These are phyloP conservation scores for Troides oblongomaculatus DNA, from an alignment of 2,888 invertebrate species.

Conservation along the genomic window DNA sequence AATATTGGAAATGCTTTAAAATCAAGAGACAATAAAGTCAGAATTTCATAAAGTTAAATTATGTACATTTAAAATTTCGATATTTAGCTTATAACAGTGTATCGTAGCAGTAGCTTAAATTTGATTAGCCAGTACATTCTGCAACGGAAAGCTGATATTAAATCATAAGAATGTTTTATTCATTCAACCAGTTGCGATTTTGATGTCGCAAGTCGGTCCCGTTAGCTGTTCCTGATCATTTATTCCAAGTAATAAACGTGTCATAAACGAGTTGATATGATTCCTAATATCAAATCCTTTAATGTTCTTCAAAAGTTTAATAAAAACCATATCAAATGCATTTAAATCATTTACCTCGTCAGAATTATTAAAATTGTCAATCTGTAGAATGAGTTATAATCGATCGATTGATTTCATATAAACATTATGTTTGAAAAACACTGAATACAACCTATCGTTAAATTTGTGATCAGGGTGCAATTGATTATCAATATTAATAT, in stretches of 20 bases:
- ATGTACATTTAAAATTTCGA: not conserved
- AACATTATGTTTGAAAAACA: no score
- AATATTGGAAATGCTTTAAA: no score
- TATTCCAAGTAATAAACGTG: constrained; percentile 54
- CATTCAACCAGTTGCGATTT: constrained; percentile 65
- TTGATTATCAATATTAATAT: no score
- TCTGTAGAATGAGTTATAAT: no score
- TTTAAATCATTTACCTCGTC: no score
- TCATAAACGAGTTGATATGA: constrained; percentile 45
- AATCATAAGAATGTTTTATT: constrained; percentile 69
- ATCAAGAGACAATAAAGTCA: not conserved
- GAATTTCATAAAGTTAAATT: not conserved
- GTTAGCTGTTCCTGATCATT: constrained; percentile 53
- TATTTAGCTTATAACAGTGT: not conserved
- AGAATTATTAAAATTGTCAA: no score
- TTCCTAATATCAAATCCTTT: constrained; percentile 5
- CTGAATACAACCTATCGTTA: no score
- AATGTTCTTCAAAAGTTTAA: not conserved
- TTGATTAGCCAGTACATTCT: constrained; percentile 29
- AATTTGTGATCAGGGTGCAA: no score
- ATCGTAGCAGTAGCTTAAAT: not conserved
- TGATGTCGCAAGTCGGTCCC: constrained; percentile 58
- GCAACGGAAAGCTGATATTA: constrained; percentile 55
- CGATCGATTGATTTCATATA: no score
- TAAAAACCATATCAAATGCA: no score